Evolutionary conservation across 2,888 invertebrate genomes (phyloP).

Genomic region (Tipula confusa): DNA sequence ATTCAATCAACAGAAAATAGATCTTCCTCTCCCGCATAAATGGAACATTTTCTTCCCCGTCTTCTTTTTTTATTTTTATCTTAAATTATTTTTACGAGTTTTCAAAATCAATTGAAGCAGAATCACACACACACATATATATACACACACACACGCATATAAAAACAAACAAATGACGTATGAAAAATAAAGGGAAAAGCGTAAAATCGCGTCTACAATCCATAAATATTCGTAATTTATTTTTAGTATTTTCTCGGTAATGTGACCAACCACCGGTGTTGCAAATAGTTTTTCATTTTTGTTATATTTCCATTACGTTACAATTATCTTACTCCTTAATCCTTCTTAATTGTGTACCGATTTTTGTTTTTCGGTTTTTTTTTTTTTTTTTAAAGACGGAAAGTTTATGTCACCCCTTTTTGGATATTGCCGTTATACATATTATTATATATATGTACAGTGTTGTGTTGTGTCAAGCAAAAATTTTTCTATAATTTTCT

Average conservation of each 20-base stretch:
- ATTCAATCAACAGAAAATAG: slow-evolving; percentile 25
- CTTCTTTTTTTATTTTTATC: background rate
- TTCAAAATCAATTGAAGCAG: slow-evolving; percentile 20
- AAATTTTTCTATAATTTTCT: background rate
- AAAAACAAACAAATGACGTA: background rate
- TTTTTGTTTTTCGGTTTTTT: background rate
- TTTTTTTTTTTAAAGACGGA: background rate
- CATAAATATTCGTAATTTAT: slow-evolving; percentile 21
- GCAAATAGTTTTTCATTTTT: background rate
- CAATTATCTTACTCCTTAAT: background rate
- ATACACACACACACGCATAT: background rate
- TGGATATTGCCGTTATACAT: too few species aligned
- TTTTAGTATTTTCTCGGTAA: background rate
- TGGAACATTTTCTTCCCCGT: background rate
- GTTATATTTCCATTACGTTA: slow-evolving; percentile 20
- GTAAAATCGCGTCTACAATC: background rate
- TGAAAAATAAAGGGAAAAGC: background rate
- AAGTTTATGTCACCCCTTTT: background rate
- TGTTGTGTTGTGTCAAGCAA: background rate
- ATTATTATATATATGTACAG: background rate
- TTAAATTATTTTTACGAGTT: slow-evolving; percentile 16
- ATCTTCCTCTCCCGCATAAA: slow-evolving; percentile 12
- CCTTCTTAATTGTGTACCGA: slow-evolving; percentile 9
- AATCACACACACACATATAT: background rate
- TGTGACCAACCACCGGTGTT: slow-evolving; percentile 30